Conservation (phyloP, 2,113 vertebrate genomes). For the Cinclus cinclus region DNA sequence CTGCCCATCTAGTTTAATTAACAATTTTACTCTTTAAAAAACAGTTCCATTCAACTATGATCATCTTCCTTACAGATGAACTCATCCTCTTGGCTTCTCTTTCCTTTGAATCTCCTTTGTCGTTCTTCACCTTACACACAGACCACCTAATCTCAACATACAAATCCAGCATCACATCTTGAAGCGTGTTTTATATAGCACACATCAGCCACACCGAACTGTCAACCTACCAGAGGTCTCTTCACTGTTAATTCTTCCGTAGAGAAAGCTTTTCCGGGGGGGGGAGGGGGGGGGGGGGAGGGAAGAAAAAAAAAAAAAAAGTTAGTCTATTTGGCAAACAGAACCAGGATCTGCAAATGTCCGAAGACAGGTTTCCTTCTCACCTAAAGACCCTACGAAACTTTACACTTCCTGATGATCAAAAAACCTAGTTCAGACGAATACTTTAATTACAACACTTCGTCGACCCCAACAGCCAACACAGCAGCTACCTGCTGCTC, state of each 20-base stretch:
- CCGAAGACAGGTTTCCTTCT: too few species aligned
- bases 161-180: neutral
- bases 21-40: neutral
- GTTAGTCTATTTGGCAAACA: neutral
- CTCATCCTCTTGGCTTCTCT: neutral
- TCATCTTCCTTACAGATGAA: neutral
- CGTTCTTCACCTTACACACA: neutral
- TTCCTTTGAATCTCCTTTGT: neutral
- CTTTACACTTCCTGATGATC: fast-evolving
- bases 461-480: neutral
- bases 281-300: fast-evolving
- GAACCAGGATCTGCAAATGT: neutral
- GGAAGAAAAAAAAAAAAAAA: too few species aligned
- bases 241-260: neutral
- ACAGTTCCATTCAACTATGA: neutral
- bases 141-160: neutral
- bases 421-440: neutral
- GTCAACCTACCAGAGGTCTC: neutral
- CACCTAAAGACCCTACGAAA: neutral
- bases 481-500: neutral
- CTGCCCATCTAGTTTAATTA: neutral
- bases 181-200: neutral
- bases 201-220: neutral
- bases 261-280: neutral
- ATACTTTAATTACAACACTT: fast-evolving